Percentiles rank a stretch among this genome's conserved stretches.
phyloP scores from a whole-genome alignment of 2,113 vertebrate genomes.

The Bubo bubo region DNA sequence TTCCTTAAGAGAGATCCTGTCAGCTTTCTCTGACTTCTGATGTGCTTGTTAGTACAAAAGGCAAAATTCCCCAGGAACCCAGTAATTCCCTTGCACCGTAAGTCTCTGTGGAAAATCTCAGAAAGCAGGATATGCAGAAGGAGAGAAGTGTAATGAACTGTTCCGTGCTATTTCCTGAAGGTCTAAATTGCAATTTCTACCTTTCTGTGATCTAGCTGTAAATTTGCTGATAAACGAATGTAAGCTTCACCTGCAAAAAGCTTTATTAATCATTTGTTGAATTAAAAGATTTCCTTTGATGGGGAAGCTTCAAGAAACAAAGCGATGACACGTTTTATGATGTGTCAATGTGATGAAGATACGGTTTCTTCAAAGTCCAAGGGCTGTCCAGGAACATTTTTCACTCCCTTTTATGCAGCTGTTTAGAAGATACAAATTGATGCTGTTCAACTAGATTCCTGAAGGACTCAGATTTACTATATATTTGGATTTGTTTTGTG shows the following conservation, averaged over 20 bases:
- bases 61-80: not conserved
- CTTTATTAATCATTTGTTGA: not conserved
- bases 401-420: not conserved
- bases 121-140: not conserved
- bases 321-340: not conserved
- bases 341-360: not conserved
- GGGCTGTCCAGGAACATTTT: not conserved
- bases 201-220: not conserved
- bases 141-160: not conserved
- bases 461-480: not conserved
- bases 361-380: not conserved
- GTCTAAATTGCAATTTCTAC: not conserved
- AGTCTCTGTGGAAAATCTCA: not conserved
- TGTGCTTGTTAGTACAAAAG: slow-evolving; percentile 23
- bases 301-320: not conserved
- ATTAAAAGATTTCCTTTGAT: not conserved
- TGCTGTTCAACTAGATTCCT: not conserved
- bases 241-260: not conserved
- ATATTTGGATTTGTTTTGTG: not conserved
- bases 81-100: not conserved
- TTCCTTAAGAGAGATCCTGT: not conserved
- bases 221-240: not conserved
- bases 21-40: slow-evolving; percentile 22
- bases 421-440: not conserved
- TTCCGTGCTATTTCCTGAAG: not conserved